Base-by-base conservation (phyloP, 2,888 invertebrate genomes). In the Bhutanitis thaidina region DNA sequence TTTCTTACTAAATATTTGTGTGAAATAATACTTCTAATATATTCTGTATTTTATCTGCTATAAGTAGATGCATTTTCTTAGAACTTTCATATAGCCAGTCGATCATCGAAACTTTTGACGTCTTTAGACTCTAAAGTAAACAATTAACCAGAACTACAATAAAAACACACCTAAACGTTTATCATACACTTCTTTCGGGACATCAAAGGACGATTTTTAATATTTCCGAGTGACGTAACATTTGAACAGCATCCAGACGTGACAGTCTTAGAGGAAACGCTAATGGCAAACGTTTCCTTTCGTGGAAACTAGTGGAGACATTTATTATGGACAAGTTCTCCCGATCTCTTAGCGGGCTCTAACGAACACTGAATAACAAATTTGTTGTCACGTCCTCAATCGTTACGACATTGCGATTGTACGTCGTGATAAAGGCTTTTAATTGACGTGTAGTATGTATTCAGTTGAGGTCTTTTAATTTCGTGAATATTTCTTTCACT, bases 221-320 rank as follows among this genome's bases (percentile, higher is more conserved):
- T 64, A 63, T 69, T 67, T 69, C 67, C 67, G 62, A 60, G 58
- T 67, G 66, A 64, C 63, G 62, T 62, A 61, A 65, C 62, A 59
- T 64, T 53, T 52, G 61, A 67, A 59, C 64, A 62, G 67, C 64
- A 66, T 60, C 61, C 61, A 63, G 59, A 59, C 58, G 63, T 59
- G 62, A 60, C 67, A 59, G 53, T 61, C 56, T 62, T 54, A 49
- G 60, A 72, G 76, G 76, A 75, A 75, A 68, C 65, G 67, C 64
- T 74, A 74, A 77, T 74, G 73, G 71, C 57, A 61, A 64, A 64
- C 56, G 71, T 66, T 76, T 74, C 75, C 75, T 72, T 74, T 74
- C 72, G 57, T 57, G 60, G 67, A 69, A 69, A 52, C 56, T 55
- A 47, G 38, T 38, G 39, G 52, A 43, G 15, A 52, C 47, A 43